Evolutionary conservation across 2,888 invertebrate species (phyloP), one percentile per base, ranked within the genome.

Genomic region (Myopa tessellatipennis): DNA sequence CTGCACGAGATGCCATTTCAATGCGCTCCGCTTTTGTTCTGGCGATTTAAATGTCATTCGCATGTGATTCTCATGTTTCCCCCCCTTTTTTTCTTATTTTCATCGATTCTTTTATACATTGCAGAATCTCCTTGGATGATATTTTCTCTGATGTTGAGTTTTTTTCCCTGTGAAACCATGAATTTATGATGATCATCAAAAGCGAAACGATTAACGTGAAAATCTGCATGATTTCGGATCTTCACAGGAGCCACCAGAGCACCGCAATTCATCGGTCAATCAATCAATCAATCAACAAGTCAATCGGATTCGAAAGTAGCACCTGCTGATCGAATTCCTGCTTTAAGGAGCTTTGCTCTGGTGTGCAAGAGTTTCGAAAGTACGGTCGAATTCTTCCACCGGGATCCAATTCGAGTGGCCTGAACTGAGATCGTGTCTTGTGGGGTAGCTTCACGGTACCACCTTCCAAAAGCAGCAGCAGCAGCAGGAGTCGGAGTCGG

Each of bases 31-130:
- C 10, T 67, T 40, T 38, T 34, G 5, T 14, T 38, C 34, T 6
- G 3, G 40, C 40, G 16, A 16, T 50, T 70, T 70, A 34, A 70
- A 70, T 70, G 70, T 70, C 70, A 70, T 16, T 55, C 14, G 10
- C 45, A 45, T 45, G n/a, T n/a, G 45, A 68, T 26, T 26, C 26
- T 26, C 26, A 26, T 26, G 12, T 16, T 65, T 65, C 4, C 36
- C 26, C 34, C 4, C 34, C 4, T 34, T 14, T 65, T 34, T 3
- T 65, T 6, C 14, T 34, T 0, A 26, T 65, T 4, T 34, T 55
- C 55, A n/a, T 65, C 26, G 26, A 26, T 26, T 26, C 26, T 26
- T 26, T 26, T 26, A 26, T 26, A 26, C 26, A 26, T 26, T 26
- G 26, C 2, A 26, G 26, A 26, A 26, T 26, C 26, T 26, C 2